These are phyloP conservation scores for Xiphophorus hellerii DNA, from an alignment of 2,113 vertebrate species.

Conservation along the genomic window DNA sequence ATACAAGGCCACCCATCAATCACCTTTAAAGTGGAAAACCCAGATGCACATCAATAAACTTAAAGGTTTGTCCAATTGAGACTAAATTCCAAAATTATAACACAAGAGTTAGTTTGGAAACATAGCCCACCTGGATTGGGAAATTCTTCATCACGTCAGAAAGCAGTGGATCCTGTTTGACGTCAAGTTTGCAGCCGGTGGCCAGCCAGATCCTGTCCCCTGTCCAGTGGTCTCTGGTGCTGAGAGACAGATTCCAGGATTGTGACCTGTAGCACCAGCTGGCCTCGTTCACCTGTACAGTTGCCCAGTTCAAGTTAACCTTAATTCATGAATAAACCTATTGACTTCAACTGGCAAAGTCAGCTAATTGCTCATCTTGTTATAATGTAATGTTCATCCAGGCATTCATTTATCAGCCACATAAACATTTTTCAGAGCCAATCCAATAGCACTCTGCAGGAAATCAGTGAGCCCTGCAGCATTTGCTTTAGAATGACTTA, in stretches of 20 bases:
- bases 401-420: neutral
- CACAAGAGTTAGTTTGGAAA: neutral
- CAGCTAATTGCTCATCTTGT: neutral
- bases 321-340: neutral
- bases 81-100: too few species aligned
- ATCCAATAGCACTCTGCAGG: neutral
- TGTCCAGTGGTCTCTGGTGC: constrained; percentile 66
- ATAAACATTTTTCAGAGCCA: neutral
- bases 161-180: constrained; percentile 77
- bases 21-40: constrained; percentile 55
- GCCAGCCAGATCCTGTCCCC: constrained; percentile 82
- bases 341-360: neutral
- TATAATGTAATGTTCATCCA: neutral
- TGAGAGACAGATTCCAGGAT: constrained; percentile 72
- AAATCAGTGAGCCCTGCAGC: neutral
- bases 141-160: constrained; percentile 74
- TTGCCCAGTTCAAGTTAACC: neutral
- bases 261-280: constrained; percentile 79
- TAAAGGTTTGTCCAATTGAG: neutral
- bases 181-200: constrained; percentile 81
- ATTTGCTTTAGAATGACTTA: neutral
- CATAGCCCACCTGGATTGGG: constrained; percentile 72
- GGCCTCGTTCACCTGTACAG: constrained; percentile 72
- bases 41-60: neutral
- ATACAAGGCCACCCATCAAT: constrained; percentile 82